Conservation (phyloP, 2,113 vertebrate genomes). For the Notechis scutatus region DNA sequence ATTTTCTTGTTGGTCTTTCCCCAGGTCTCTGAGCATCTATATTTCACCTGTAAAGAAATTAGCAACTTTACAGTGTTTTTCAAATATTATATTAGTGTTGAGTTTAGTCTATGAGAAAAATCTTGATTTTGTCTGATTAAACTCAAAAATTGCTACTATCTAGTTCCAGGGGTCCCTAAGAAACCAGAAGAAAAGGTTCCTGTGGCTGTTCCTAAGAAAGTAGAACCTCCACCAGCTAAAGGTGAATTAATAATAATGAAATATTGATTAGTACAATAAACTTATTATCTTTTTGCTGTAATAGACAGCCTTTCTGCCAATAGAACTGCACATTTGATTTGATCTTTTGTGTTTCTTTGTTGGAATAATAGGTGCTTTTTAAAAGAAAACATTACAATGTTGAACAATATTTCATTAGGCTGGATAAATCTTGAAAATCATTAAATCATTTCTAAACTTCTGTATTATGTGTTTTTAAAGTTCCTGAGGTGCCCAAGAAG, state of each 20-base stretch:
- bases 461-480: slow-evolving; percentile 65
- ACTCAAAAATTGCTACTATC: slow-evolving; percentile 49
- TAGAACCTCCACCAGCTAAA: slow-evolving; percentile 54
- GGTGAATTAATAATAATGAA: slow-evolving; percentile 38
- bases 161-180: slow-evolving; percentile 65
- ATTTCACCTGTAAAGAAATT: not conserved
- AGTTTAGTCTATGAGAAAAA: slow-evolving; percentile 11
- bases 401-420: not conserved
- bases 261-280: not conserved
- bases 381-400: not conserved
- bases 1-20: not conserved
- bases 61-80: not conserved
- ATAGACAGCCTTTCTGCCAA: slow-evolving; percentile 9
- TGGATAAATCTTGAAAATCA: slow-evolving; percentile 1
- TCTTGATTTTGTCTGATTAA: not conserved
- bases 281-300: not conserved
- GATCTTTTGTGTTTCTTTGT: not conserved
- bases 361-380: not conserved
- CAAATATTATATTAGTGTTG: not conserved
- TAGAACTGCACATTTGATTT: not conserved
- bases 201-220: slow-evolving; percentile 63
- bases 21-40: not conserved
- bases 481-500: slow-evolving; percentile 69
- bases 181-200: slow-evolving; percentile 66
- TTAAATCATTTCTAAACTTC: slow-evolving; percentile 26